Evolutionary conservation across 2,113 vertebrate genomes (phyloP), one percentile per base, ranked within the genome.

Genomic region (Campylomormyrus tamandua): DNA sequence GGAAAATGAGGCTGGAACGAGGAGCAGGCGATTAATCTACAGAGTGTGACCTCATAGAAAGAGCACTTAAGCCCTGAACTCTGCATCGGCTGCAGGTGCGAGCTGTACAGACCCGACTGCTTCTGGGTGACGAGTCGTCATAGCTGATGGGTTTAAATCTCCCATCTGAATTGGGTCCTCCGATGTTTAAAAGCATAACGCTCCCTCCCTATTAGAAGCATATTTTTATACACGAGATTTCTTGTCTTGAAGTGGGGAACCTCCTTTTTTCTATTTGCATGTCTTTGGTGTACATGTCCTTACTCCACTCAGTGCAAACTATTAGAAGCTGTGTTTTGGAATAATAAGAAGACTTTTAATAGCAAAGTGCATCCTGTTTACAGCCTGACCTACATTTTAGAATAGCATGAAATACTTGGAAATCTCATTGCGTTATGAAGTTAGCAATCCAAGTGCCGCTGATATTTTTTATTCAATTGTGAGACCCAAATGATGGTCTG

Each of bases 301-400:
- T 58, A 4, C 85, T 52, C 89, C 35, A 48, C 56, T 91, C 52
- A 70, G 87, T 56, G 91, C 49, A 90, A 90, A 89, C 17, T 35
- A 91, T 90, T 90, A 87, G 50, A 90, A 90, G 83, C 88, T 87
- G 6, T 80, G 7, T 90, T 90, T 89, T 15, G 83, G 27, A 87
- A 88, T 90, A 90, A 77, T 50, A 21, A 91, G 91, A 91, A 93
- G 90, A 92, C 39, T 53, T 94, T 90, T 93, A 19, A 94, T 89
- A n/a, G 94, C 92, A 94, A 93, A 93, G 89, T 90, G 90, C 86
- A 92, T 93, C 94, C 92, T 92, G 91, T 94, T 95, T 91, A 91
- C 92, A 95, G 94, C 94, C 93, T 84, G 83, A 84, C 83, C 83
- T 84, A 84, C 21, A 46, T 84, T 84, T 48, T 48, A 2, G 24